These are phyloP conservation scores for Malaclemys terrapin DNA, from an alignment of 2,113 vertebrate genomes.

Conservation along the genomic window DNA sequence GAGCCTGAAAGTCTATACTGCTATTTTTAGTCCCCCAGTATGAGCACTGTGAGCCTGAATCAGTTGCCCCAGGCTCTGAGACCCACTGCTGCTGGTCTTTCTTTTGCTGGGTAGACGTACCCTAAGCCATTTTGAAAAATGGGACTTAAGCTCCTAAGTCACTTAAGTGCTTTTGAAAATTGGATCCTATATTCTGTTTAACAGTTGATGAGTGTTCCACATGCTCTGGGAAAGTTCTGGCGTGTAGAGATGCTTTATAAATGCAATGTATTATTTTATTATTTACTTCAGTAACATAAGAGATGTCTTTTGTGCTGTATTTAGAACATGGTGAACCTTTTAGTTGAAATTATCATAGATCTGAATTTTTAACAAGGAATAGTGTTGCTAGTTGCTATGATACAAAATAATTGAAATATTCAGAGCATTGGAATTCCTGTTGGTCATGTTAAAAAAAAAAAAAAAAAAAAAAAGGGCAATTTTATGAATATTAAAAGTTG, in stretches of 20 bases:
- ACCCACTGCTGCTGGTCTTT: too few relatives aligned
- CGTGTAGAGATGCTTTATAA: slow-evolving; percentile 36
- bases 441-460: slow-evolving; percentile 55
- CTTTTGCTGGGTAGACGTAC: background rate
- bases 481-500: slow-evolving; percentile 65
- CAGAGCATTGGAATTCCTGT: slow-evolving; percentile 36
- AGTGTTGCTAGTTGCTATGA: slow-evolving; percentile 60
- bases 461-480: slow-evolving; percentile 40
- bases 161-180: background rate
- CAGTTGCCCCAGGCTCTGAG: too few relatives aligned
- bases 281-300: background rate
- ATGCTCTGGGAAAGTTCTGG: slow-evolving; percentile 32
- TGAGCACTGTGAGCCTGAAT: too few relatives aligned
- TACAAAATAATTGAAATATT: slow-evolving; percentile 56
- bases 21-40: too few relatives aligned
- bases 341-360: slow-evolving; percentile 21
- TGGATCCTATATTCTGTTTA: slow-evolving; percentile 48
- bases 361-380: slow-evolving; percentile 41
- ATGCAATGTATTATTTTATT: slow-evolving; percentile 35
- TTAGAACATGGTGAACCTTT: slow-evolving; percentile 44
- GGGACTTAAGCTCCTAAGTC: background rate
- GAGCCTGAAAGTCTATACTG: too few relatives aligned
- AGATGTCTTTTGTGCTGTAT: slow-evolving; percentile 32
- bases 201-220: slow-evolving; percentile 20
- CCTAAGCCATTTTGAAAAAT: slow-evolving; percentile 54